These are phyloP conservation scores for Barbus barbus DNA, from an alignment of 2,113 vertebrate species.

Conservation along the genomic window DNA sequence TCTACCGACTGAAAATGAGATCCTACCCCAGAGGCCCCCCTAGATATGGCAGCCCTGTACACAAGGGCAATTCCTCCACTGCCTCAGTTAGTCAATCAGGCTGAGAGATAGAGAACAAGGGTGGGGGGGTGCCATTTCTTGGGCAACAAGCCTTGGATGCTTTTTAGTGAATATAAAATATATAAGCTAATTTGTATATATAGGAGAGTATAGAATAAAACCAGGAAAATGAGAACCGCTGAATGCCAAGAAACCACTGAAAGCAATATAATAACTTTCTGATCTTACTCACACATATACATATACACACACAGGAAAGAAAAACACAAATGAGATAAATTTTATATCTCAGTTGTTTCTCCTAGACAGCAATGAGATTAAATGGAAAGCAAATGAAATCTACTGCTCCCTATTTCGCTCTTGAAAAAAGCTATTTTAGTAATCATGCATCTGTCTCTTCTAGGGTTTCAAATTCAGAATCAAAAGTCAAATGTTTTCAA, in stretches of 20 bases:
- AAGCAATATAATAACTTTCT: conserved; percentile 20
- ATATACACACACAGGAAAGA: background rate
- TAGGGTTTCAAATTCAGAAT: background rate
- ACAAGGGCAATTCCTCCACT: conserved; percentile 50
- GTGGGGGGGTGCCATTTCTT: conserved; percentile 22
- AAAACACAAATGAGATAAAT: background rate
- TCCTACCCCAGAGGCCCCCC: conserved; percentile 38
- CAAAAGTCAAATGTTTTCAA: background rate
- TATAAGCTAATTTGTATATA: background rate
- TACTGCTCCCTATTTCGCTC: background rate
- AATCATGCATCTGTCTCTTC: background rate
- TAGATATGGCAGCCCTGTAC: conserved; percentile 49
- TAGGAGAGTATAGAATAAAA: background rate
- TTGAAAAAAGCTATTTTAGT: background rate
- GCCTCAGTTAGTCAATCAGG: conserved; percentile 50
- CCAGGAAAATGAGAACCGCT: background rate
- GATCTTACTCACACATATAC: background rate
- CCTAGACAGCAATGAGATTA: conserved; percentile 14
- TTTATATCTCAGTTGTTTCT: conserved; percentile 12
- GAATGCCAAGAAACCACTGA: background rate
- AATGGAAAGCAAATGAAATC: conserved; percentile 5
- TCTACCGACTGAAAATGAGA: conserved; percentile 51
- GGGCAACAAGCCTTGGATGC: conserved; percentile 4
- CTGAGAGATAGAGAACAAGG: background rate
- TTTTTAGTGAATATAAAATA: conserved; percentile 16